phyloP scores from a whole-genome alignment of 92 coral and sea anemone genomes.

The Palythoa grandis region DNA sequence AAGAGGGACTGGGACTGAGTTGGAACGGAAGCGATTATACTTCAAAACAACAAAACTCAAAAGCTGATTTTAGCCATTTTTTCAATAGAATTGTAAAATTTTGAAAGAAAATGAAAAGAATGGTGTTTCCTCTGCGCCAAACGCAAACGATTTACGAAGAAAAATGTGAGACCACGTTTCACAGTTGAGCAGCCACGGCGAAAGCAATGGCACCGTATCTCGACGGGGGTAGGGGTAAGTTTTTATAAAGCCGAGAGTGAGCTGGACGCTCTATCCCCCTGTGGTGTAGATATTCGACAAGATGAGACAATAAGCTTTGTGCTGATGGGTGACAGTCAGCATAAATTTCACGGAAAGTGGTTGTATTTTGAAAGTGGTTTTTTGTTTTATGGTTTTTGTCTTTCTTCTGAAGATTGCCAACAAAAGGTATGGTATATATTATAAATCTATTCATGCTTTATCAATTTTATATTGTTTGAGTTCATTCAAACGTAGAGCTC shows the following conservation, averaged over 20 bases:
- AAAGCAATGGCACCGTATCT: constrained; percentile 24
- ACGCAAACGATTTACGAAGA: constrained; percentile 12
- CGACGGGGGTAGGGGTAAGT: constrained; percentile 20
- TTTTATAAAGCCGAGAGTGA: constrained; percentile 27
- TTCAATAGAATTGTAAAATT: neutral
- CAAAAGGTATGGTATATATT: constrained; percentile 22
- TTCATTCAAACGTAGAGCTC: constrained; percentile 21
- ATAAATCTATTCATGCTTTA: constrained; percentile 20
- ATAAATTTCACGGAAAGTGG: constrained; percentile 20
- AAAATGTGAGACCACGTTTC: constrained; percentile 17
- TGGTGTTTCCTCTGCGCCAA: neutral
- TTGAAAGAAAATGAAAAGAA: neutral
- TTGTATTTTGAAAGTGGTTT: neutral
- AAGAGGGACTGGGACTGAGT: constrained; percentile 26
- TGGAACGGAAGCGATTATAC: constrained; percentile 5
- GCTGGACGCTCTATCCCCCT: constrained; percentile 29
- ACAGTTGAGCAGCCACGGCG: constrained; percentile 13
- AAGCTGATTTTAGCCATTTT: constrained; percentile 6
- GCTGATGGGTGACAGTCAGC: constrained; percentile 22
- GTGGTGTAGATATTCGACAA: constrained; percentile 17
- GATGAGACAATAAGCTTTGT: constrained; percentile 13
- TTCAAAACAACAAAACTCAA: constrained; percentile 18
- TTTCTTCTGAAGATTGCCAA: constrained; percentile 17
- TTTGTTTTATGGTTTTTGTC: constrained; percentile 10
- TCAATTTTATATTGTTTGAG: constrained; percentile 24